Evolutionary conservation across 1,140 invertebrate genomes (phyloP).

Genomic region (Harlomillsia oculata): DNA sequence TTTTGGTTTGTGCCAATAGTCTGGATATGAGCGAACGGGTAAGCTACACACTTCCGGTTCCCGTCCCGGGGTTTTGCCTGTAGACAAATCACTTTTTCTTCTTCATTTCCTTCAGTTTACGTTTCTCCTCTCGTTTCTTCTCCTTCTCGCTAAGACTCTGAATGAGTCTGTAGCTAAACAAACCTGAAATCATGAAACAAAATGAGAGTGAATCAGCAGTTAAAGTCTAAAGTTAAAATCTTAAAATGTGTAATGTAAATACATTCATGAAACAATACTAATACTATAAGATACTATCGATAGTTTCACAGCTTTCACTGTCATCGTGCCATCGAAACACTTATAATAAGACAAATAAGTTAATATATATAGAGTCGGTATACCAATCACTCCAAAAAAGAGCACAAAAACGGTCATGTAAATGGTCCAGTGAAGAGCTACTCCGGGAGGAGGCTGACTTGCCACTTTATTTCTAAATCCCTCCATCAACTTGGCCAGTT

Average conservation of each 20-base stretch:
- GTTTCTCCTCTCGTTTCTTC: conserved; percentile 59
- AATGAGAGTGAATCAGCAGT: conserved; percentile 10
- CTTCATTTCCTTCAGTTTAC: conserved; percentile 52
- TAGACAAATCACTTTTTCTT: conserved; percentile 42
- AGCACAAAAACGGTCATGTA: conserved; percentile 17
- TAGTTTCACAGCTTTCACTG: not conserved
- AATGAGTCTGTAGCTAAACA: conserved; percentile 72
- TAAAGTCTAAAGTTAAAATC: not conserved
- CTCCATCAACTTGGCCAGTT: conserved; percentile 49
- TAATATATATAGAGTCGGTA: not conserved
- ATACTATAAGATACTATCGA: too few relatives aligned
- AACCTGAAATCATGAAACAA: conserved; percentile 53
- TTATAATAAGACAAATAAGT: not conserved
- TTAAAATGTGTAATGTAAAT: too few relatives aligned
- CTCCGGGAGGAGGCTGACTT: not conserved
- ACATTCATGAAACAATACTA: too few relatives aligned
- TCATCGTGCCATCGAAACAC: not conserved
- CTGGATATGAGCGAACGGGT: too few relatives aligned
- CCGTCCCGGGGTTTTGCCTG: too few relatives aligned
- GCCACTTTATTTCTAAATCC: conserved; percentile 42
- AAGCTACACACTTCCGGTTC: too few relatives aligned
- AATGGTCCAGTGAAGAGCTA: conserved; percentile 20
- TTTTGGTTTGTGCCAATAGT: too few relatives aligned
- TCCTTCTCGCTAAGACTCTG: conserved; percentile 63
- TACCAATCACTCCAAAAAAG: conserved; percentile 26